These are phyloP conservation scores for Helarctos malayanus DNA, from an alignment of 2,797 vertebrate genomes.

Conservation along the genomic window DNA sequence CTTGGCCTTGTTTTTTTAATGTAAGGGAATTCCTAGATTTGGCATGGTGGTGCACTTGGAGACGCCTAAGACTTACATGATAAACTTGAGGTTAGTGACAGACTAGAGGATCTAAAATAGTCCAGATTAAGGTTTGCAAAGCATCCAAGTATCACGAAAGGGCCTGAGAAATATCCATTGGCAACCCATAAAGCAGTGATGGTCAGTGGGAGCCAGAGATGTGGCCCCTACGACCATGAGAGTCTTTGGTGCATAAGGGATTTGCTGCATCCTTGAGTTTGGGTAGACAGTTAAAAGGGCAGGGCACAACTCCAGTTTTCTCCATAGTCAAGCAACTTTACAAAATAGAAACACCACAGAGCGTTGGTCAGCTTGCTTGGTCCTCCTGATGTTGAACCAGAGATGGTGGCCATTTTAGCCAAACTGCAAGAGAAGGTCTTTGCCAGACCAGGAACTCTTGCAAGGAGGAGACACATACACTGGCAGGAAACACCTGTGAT, in stretches of 20 bases:
- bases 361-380: background rate
- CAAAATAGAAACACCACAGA: background rate
- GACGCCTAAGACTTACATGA: background rate
- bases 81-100: background rate
- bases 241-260: background rate
- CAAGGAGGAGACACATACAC: background rate
- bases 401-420: background rate
- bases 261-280: background rate
- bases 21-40: background rate
- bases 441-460: background rate
- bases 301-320: background rate
- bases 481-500: background rate
- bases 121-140: background rate
- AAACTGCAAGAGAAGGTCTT: background rate
- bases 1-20: background rate
- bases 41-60: background rate
- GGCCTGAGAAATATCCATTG: background rate
- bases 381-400: background rate
- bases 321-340: background rate
- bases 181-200: background rate
- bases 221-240: background rate
- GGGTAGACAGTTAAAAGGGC: background rate
- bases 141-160: slow-evolving; percentile 1
- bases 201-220: background rate
- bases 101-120: background rate